Conservation (phyloP, 2,797 vertebrate genomes). For the Pangasius sanitwongsei region DNA sequence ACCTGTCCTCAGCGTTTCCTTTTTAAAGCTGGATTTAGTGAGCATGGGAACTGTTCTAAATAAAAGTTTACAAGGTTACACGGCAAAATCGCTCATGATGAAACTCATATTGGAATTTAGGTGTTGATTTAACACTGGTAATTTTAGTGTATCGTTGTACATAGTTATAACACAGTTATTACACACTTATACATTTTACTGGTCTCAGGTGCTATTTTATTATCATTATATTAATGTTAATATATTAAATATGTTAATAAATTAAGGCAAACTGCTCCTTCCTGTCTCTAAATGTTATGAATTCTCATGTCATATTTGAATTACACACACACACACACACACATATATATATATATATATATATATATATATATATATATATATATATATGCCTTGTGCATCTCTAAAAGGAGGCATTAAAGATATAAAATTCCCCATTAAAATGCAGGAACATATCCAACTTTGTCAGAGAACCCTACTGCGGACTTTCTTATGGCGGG, state of each 20-base stretch:
- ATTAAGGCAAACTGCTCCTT: background rate
- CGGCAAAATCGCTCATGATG: slow-evolving; percentile 63
- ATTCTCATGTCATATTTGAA: background rate
- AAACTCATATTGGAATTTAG: slow-evolving; percentile 34
- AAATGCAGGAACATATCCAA: background rate
- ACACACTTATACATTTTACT: background rate
- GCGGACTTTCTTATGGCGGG: slow-evolving; percentile 7
- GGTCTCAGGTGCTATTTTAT: background rate
- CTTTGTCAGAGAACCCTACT: slow-evolving; percentile 57
- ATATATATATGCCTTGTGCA: background rate
- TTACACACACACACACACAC: too few relatives aligned
- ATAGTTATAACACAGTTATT: background rate
- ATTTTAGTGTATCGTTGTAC: background rate
- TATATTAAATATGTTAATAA: background rate
- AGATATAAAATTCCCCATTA: background rate
- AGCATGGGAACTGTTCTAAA: background rate
- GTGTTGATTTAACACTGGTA: slow-evolving; percentile 25
- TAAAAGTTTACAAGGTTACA: background rate
- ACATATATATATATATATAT: too few relatives aligned
- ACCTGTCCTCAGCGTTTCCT: background rate
- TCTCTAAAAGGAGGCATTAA: background rate
- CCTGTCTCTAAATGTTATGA: background rate
- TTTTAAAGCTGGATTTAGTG: background rate
- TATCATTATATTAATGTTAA: background rate
- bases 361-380: too few relatives aligned